These are phyloP conservation scores for Drosophila melanogaster DNA, from an alignment of 1,140 invertebrate species.

Conservation along the genomic window Release_6_plus_ISO1_MT NT_033779.5:19060001-19060500, in stretches of 20 bases:
- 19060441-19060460: conserved; percentile 90
- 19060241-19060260: too few species aligned
- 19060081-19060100: conserved; percentile 88
- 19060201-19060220: too few species aligned
- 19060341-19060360: too few species aligned
- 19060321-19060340: too few species aligned
- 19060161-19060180: neutral
- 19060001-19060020: conserved; percentile 90
- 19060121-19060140: conserved; percentile 32
- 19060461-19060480: conserved; percentile 91
- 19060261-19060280: too few species aligned
- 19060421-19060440: conserved; percentile 85
- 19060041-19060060: conserved; percentile 90
- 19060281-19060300: too few species aligned
- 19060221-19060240: too few species aligned
- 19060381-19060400: conserved; percentile 50
- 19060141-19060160: neutral
- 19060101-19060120: conserved; percentile 92
- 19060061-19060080: conserved; percentile 89
- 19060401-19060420: conserved; percentile 62
- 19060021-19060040: conserved; percentile 88
- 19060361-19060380: too few species aligned
- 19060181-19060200: too few species aligned
- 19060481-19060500: conserved; percentile 91
- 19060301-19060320: too few species aligned